Evolutionary conservation across 2,113 vertebrate genomes (phyloP), one percentile per base, ranked within the genome.

Genomic region (Ornithorhynchus anatinus): DNA sequence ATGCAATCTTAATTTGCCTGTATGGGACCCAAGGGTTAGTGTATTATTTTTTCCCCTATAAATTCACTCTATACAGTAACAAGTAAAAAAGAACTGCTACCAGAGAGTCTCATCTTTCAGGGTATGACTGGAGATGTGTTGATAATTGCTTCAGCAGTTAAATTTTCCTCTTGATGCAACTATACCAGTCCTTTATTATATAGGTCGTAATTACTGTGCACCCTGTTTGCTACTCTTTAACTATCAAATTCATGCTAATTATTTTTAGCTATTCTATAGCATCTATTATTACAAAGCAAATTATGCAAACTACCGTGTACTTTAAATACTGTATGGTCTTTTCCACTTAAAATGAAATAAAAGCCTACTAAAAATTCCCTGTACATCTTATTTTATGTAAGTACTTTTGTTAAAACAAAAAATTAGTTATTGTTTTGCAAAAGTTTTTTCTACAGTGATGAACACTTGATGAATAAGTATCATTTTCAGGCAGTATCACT

Each of bases 11-110:
- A 95, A 95, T 91, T 95, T 96, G 80, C 96, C 94, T 86, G 94
- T 96, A 50, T 97, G 96, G 96, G 95, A 97, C 90, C 95, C 96
- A 84, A 95, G 94, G 92, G 96, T 97, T 94, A 92, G 90, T 94
- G 89, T 88, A 89, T 89, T 92, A 90, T 92, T 94, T 94, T 86
- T 92, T 91, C 90, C 89, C 89, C 91, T 86, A 91, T 84, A 89
- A 91, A 92, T 88, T 92, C 86, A 81, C 88, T 75, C 68, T 93
- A 82, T 92, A 65, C 81, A 85, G 84, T 92, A 83, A 80, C 64
- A 68, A 82, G 71, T 83, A 75, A 89, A 79, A 89, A 76, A 79
- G 29, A 51, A 57, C 80, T 92, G 78, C 84, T 75, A 47, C n/a
- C 71, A 81, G 75, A 72, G 83, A 82, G 79, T 77, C 40, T 67